Percentiles rank a stretch among this genome's conserved stretches.
These are phyloP conservation scores for Cheilosia vulpina DNA, from an alignment of 2,888 invertebrate genomes.

Conservation along the genomic window DNA sequence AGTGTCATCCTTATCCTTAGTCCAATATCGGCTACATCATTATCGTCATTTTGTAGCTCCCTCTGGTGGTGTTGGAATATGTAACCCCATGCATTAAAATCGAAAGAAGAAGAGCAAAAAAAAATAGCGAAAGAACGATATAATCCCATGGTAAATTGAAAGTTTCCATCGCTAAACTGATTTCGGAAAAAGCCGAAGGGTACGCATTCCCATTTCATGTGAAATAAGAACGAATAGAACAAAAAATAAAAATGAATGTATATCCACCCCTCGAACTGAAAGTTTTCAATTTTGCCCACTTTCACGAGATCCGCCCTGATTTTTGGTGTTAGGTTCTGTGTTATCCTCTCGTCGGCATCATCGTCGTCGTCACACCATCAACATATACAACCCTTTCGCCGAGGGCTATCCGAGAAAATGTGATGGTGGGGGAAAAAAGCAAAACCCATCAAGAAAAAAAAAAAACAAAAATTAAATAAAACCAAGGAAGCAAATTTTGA, in stretches of 20 bases:
- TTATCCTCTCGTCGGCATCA: slow-evolving; percentile 43
- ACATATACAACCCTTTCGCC: slow-evolving; percentile 64
- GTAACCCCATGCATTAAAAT: slow-evolving; percentile 44
- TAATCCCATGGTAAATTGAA: slow-evolving; percentile 74
- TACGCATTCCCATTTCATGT: slow-evolving; percentile 61
- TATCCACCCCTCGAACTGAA: slow-evolving; percentile 25
- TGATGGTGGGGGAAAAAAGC: slow-evolving; percentile 41
- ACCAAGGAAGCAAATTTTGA: slow-evolving; percentile 56
- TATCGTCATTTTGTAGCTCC: slow-evolving; percentile 32
- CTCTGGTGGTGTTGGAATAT: slow-evolving; percentile 50
- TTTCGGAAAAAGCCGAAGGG: slow-evolving; percentile 65
- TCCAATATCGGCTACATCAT: slow-evolving; percentile 38
- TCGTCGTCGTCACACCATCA: slow-evolving; percentile 45
- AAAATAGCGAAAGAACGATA: slow-evolving; percentile 48
- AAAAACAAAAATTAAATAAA: slow-evolving; percentile 53
- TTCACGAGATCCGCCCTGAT: background rate
- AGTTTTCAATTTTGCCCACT: slow-evolving; percentile 55
- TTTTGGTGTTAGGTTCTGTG: slow-evolving; percentile 40
- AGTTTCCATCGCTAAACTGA: slow-evolving; percentile 72
- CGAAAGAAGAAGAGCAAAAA: slow-evolving; percentile 14
- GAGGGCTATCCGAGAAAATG: slow-evolving; percentile 54
- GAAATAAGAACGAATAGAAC: slow-evolving; percentile 25
- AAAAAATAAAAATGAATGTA: background rate
- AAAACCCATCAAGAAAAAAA: slow-evolving; percentile 29
- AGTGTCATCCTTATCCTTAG: slow-evolving; percentile 54